phyloP scores from a whole-genome alignment of 2,797 vertebrate genomes.

The Anguilla megastoma region DNA sequence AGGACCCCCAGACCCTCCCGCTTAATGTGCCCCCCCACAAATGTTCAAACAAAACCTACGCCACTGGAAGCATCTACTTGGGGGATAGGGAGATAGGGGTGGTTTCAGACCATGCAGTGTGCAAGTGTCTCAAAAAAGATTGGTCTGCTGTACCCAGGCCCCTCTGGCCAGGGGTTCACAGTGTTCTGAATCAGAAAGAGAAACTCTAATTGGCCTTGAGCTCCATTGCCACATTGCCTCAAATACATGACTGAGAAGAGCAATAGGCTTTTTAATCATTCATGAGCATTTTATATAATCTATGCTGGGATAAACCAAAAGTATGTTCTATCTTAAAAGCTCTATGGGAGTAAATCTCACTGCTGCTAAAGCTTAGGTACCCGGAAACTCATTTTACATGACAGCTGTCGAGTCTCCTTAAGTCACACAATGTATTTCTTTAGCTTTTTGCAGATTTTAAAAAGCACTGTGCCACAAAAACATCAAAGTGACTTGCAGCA shows the following conservation, averaged over 20 bases:
- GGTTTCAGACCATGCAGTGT: no score
- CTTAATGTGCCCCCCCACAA: no score
- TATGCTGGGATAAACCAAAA: not conserved
- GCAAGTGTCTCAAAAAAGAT: no score
- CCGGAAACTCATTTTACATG: constrained; percentile 53
- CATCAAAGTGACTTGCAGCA: not conserved
- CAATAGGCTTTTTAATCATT: constrained; percentile 6
- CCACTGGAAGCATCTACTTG: no score
- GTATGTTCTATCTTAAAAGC: constrained; percentile 13
- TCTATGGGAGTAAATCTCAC: constrained; percentile 1
- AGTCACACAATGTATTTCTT: not conserved
- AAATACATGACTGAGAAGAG: constrained; percentile 13
- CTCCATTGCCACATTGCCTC: constrained; percentile 12
- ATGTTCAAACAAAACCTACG: no score
- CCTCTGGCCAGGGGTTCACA: not conserved
- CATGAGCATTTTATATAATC: constrained; percentile 16
- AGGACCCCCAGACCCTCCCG: no score
- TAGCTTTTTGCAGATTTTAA: not conserved
- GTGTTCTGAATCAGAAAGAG: not conserved
- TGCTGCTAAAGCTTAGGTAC: constrained; percentile 24
- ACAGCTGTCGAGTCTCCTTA: constrained; percentile 55
- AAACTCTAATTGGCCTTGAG: constrained; percentile 15
- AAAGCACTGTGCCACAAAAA: not conserved
- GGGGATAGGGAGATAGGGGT: no score
- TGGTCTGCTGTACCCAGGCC: not conserved